Conservation (phyloP, 2,888 invertebrate species). For the Eupithecia pulchellata region DNA sequence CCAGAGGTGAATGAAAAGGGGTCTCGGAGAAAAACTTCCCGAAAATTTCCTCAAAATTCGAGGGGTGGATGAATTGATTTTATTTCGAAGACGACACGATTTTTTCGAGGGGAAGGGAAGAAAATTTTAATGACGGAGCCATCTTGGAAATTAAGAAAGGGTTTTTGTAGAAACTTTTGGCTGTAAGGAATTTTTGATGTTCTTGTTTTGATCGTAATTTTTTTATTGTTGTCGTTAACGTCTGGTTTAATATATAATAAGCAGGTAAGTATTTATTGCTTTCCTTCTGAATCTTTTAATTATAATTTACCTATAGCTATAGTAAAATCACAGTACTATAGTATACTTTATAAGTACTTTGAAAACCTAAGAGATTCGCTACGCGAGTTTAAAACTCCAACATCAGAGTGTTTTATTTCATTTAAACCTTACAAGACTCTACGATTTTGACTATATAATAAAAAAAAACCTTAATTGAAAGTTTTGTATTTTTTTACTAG, state of each 20-base stretch:
- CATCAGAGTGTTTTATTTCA: not conserved
- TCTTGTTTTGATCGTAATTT: constrained; percentile 14
- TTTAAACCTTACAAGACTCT: not conserved
- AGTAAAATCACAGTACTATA: not conserved
- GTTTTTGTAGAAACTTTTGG: constrained; percentile 15
- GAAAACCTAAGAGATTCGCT: not conserved
- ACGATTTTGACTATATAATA: not conserved
- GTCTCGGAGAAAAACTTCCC: constrained; percentile 66
- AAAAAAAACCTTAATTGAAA: not conserved
- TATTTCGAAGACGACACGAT: constrained; percentile 82
- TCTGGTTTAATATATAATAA: not conserved
- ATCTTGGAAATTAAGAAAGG: constrained; percentile 44
- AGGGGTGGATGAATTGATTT: constrained; percentile 75
- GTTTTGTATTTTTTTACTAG: not conserved
- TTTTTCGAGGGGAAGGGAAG: constrained; percentile 68
- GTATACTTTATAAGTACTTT: not conserved
- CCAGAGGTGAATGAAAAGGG: constrained; percentile 56
- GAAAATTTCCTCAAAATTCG: constrained; percentile 67
- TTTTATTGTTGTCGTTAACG: not conserved
- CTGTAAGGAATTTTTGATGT: constrained; percentile 21
- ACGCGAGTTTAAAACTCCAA: not conserved
- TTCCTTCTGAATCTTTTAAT: not conserved
- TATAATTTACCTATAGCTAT: not conserved
- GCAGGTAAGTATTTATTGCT: not conserved
- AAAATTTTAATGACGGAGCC: constrained; percentile 53